Base-by-base conservation (phyloP, 2,888 invertebrate species). In the Sarcophaga subvicina region DNA sequence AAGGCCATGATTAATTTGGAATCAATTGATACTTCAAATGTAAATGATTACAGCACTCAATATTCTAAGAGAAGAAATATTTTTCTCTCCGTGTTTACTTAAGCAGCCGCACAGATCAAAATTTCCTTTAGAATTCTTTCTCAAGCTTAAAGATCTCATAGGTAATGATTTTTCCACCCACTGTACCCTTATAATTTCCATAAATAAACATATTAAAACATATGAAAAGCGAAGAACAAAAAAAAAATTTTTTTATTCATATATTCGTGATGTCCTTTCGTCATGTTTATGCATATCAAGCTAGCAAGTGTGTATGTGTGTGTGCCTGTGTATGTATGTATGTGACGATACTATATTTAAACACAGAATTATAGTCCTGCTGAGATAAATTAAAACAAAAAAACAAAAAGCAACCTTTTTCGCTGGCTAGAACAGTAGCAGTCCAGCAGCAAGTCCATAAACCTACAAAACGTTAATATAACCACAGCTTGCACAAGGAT, bases 211-310 rank as follows among this genome's bases (percentile, higher is more conserved):
- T 62, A 60, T 69, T 77, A 77, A 59, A 77, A 77, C 47, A 69
- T 54, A 5, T 45, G 64, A n/a, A 54, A 64, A 62, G 17, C 22
- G 20, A 62, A n/a, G 4, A 22, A 62, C 4, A 54, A 22, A 49
- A 11, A 14, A 49, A 49, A 49, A 14, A 54, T 12, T 49, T 12
- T 49, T 67, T 83, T 59, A 27, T 71, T 54, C 27, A 54, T 59
- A 27, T 71, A 72, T 72, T 83, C 67, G 66, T 83, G 72, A 83
- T 83, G 83, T 83, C 78, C 83, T 78, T 72, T 83, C 83, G 78
- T 78, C 78, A 83, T 67, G 62, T 37, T 8, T 37, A 54, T 54
- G 54, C 54, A 72, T 78, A 71, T 66, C 59, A 54, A 54, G 47
- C 27, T 27, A 71, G 49, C 27, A 72, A 6, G 11, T 4, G 49